These are phyloP conservation scores for Pheosia tremula DNA, from an alignment of 2,888 invertebrate genomes.

Conservation along the genomic window DNA sequence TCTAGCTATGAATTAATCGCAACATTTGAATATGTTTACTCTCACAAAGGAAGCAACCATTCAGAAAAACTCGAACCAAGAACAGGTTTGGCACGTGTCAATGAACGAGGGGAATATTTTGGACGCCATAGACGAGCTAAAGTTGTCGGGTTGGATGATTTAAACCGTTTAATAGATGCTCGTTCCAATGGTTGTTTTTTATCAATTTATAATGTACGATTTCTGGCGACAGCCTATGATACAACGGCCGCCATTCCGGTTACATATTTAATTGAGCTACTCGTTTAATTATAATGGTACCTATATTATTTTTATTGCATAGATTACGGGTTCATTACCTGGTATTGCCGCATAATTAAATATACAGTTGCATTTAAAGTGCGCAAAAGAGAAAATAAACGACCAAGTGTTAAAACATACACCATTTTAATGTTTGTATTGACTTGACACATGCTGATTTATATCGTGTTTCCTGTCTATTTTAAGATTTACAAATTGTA, in stretches of 20 bases:
- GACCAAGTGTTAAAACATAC: constrained; percentile 24
- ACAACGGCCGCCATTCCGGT: constrained; percentile 20
- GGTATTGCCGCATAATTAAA: constrained; percentile 12
- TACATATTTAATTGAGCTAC: constrained; percentile 21
- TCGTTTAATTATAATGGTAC: constrained; percentile 22
- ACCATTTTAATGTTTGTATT: constrained; percentile 17
- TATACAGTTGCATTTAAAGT: constrained; percentile 13
- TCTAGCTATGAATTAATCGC: constrained; percentile 84
- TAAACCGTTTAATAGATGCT: constrained; percentile 73
- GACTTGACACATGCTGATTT: constrained; percentile 32
- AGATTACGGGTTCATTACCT: constrained; percentile 9
- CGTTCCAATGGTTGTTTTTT: constrained; percentile 64
- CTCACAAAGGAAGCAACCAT: constrained; percentile 83
- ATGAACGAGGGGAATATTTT: constrained; percentile 81
- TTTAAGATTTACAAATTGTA: constrained; percentile 10
- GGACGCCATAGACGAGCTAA: constrained; percentile 65
- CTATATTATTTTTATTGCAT: constrained; percentile 12
- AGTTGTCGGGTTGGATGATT: constrained; percentile 73
- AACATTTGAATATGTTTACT: constrained; percentile 84
- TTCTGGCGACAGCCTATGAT: constrained; percentile 45
- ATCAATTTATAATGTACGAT: constrained; percentile 57
- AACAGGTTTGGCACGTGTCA: constrained; percentile 84
- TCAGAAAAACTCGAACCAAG: constrained; percentile 78
- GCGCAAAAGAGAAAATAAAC: constrained; percentile 21
- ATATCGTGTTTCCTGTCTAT: constrained; percentile 19